Conservation (phyloP, 2,888 invertebrate genomes). For the Noctua fimbriata region DNA sequence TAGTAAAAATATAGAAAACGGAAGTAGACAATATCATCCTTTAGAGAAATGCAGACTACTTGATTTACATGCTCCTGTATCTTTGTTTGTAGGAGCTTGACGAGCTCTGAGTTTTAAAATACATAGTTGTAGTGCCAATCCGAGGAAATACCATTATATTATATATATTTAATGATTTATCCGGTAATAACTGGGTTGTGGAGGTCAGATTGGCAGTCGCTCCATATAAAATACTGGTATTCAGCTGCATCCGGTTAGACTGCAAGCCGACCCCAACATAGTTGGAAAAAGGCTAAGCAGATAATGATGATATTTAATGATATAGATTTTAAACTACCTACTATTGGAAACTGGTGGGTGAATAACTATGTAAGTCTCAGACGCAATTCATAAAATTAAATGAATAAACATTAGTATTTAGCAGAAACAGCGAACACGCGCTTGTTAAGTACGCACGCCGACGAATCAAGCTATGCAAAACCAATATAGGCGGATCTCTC, state of each 20-base stretch:
- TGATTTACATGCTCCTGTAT: neutral
- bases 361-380: neutral
- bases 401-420: neutral
- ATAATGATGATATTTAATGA: too few relatives aligned
- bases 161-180: too few relatives aligned
- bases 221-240: too few relatives aligned
- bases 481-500: neutral
- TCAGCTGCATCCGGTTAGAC: too few relatives aligned
- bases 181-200: too few relatives aligned
- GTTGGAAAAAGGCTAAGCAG: too few relatives aligned
- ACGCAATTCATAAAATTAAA: conserved; percentile 4
- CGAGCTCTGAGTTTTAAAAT: neutral
- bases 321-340: neutral
- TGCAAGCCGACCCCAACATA: too few relatives aligned
- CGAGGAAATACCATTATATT: neutral
- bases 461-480: too few relatives aligned
- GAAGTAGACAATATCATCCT: neutral
- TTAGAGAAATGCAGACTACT: neutral
- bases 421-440: neutral
- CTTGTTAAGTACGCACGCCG: conserved; percentile 11
- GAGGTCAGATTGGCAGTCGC: too few relatives aligned
- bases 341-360: neutral
- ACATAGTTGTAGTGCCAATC: neutral
- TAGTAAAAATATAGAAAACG: neutral
- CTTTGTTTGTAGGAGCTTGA: neutral